Evolutionary conservation across 1,140 invertebrate species (phyloP), one percentile per base, ranked within the genome.

Genomic region (Halesus radiatus): DNA sequence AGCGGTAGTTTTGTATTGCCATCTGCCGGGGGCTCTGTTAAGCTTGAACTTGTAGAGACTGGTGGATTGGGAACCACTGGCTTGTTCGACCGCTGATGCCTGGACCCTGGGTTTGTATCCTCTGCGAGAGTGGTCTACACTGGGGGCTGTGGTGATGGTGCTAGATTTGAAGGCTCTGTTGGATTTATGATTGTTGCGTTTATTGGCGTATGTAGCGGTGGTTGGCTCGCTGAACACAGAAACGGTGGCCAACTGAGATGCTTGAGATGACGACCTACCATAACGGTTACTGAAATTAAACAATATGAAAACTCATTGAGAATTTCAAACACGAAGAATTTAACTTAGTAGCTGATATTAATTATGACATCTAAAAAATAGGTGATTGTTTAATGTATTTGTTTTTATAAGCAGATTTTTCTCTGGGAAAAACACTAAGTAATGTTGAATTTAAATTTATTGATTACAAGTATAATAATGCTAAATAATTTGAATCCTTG

Each of bases 1-100:
- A 0, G 95, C 94, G 2, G 95, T 94, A 0, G 95, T 95, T 86
- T 96, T 96, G 85, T 96, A 97, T 74, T 96, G 94, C 95, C 95
- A 97, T 80, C 95, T 92, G 37, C 95, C 94, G 58, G 95, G 94
- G 0, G 94, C 91, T 68, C 94, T 89, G 74, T 95, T 93, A 16
- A 95, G 87, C 85, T 95, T 96, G 82, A 94, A 93, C 87, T 95
- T 95, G 85, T 92, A 93, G 32, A 93, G 87, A 83, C 90, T 92
- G 26, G 92, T 92, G 2, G 92, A 91, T 52, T 87, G 84, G 58
- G 86, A 84, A 68, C 85, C 85, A 1, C 86, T 85, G 6, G 85
- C 84, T 82, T 86, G 87, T 72, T 93, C 92, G 1, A 92, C 90
- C 50, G 89, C 85, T 16, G 91, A 89, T 53, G 91, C 85, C 84